Conservation (phyloP, 1,140 invertebrate species). For the Drosophila ogumai region DNA sequence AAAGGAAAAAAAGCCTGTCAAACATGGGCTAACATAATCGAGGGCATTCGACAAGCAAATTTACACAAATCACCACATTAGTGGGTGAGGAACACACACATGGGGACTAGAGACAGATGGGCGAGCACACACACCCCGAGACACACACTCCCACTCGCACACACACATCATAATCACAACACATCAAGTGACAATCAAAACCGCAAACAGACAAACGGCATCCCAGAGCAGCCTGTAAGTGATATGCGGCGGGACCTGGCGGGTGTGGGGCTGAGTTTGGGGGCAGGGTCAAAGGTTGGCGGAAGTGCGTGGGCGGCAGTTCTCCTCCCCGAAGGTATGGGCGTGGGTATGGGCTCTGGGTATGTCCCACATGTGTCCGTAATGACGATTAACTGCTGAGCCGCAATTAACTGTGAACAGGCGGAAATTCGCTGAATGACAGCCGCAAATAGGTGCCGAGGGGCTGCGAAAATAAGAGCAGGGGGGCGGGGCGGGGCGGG, state of each 20-base stretch:
- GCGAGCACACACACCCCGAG: slow-evolving; percentile 18
- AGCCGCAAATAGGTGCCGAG: slow-evolving; percentile 33
- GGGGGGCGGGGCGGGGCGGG: neutral
- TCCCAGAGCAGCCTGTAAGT: slow-evolving; percentile 66
- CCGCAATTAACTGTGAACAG: slow-evolving; percentile 81
- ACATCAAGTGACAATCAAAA: slow-evolving; percentile 84
- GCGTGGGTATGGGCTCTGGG: neutral
- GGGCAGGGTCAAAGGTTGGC: slow-evolving; percentile 6
- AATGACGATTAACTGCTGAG: slow-evolving; percentile 81
- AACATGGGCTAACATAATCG: slow-evolving; percentile 70
- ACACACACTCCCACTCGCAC: slow-evolving; percentile 15
- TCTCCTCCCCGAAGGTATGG: neutral
- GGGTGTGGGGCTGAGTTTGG: neutral
- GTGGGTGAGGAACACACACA: slow-evolving; percentile 31
- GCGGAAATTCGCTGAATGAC: slow-evolving; percentile 72
- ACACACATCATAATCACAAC: slow-evolving; percentile 75
- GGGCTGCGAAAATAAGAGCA: slow-evolving; percentile 4
- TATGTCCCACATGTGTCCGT: slow-evolving; percentile 59
- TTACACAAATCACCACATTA: slow-evolving; percentile 79
- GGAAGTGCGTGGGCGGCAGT: slow-evolving; percentile 3
- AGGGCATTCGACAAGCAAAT: slow-evolving; percentile 76
- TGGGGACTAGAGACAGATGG: slow-evolving; percentile 26
- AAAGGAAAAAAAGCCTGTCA: slow-evolving; percentile 33
- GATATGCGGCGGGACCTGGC: slow-evolving; percentile 47
- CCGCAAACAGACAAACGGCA: slow-evolving; percentile 81